Percentiles rank a stretch among this genome's conserved stretches.
These are phyloP conservation scores for Globodera rostochiensis DNA, from an alignment of 1,140 invertebrate species.

Conservation along the genomic window DNA sequence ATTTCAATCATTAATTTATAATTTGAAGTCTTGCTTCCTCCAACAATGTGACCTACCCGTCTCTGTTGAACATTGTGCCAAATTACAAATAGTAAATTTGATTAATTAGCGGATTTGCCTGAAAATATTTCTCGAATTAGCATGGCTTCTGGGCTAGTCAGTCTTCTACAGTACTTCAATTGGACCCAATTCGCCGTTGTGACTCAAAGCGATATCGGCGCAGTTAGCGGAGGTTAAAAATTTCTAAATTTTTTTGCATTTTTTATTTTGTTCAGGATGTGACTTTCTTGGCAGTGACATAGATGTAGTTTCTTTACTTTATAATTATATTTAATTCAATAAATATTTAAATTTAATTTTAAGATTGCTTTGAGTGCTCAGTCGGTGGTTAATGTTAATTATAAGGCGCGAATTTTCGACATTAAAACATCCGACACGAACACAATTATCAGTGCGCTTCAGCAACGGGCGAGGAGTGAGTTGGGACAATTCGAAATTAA, in stretches of 20 bases:
- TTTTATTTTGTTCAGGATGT: background rate
- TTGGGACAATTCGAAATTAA: background rate
- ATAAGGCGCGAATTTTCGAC: background rate
- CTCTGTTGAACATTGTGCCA: background rate
- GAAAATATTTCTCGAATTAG: background rate
- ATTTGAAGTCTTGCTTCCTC: background rate
- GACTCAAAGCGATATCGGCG: background rate
- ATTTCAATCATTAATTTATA: background rate
- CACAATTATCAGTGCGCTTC: slow-evolving; percentile 15
- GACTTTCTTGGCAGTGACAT: background rate
- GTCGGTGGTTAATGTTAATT: slow-evolving; percentile 31
- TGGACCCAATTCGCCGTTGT: background rate
- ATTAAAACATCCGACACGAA: slow-evolving; percentile 20
- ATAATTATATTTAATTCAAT: background rate
- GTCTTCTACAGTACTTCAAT: background rate
- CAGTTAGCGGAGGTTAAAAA: background rate
- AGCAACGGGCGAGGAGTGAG: slow-evolving; percentile 34
- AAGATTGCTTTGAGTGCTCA: background rate
- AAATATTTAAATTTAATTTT: background rate
- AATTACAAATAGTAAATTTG: background rate
- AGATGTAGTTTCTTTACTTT: background rate
- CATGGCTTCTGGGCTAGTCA: background rate
- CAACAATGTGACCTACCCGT: background rate
- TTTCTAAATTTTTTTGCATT: background rate
- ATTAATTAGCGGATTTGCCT: background rate